Evolutionary conservation across 2,797 vertebrate species (phyloP).

Genomic region (Phataginus tricuspis): DNA sequence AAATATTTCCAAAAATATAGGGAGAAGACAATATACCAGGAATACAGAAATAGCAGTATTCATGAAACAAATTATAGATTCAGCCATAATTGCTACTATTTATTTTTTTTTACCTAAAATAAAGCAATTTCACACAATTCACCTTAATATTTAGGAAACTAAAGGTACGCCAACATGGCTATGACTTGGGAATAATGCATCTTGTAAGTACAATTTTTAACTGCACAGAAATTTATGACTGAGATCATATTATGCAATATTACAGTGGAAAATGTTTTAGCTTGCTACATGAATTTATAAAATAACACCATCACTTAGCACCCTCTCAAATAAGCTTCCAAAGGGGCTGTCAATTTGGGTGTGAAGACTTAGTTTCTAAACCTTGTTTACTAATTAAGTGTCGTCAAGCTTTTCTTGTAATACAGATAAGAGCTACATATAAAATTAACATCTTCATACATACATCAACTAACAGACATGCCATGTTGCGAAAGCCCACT

Average conservation of each 20-base stretch:
- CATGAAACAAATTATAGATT: neutral
- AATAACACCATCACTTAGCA: neutral
- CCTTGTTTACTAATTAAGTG: neutral
- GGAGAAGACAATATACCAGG: neutral
- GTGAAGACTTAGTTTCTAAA: neutral
- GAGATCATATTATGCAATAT: neutral
- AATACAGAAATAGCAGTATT: neutral
- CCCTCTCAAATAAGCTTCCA: neutral
- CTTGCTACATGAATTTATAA: neutral
- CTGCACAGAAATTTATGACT: neutral
- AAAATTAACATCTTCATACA: neutral
- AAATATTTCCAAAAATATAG: slow-evolving; percentile 22
- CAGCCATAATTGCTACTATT: neutral
- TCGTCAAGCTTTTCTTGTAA: neutral
- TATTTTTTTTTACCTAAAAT: neutral
- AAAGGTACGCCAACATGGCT: neutral
- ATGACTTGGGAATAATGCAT: neutral
- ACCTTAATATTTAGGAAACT: neutral
- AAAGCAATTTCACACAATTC: neutral
- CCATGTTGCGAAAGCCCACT: neutral
- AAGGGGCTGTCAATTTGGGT: neutral
- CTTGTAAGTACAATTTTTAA: neutral
- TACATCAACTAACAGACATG: neutral
- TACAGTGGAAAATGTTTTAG: neutral
- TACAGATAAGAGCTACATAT: neutral